Conservation (phyloP, 2,888 invertebrate genomes). For the Buathra laborator region DNA sequence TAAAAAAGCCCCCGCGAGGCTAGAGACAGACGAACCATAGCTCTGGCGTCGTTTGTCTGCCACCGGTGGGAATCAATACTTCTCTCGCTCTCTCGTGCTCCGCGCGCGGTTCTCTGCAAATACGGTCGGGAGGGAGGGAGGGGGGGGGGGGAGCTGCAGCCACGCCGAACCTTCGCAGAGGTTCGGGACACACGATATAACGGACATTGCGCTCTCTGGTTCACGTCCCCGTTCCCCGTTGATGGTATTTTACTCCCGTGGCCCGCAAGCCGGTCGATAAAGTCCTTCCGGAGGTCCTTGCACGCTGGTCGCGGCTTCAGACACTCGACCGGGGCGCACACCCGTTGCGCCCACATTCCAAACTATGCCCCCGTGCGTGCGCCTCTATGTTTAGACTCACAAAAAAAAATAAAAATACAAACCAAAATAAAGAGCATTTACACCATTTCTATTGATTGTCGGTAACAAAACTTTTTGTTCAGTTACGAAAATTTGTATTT, state of each 20-base stretch:
- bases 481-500: neutral
- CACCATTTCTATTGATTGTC: neutral
- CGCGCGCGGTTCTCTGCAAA: slow-evolving; percentile 36
- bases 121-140: neutral
- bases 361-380: neutral
- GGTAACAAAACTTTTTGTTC: neutral
- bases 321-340: neutral
- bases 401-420: neutral
- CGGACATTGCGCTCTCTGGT: slow-evolving; percentile 59
- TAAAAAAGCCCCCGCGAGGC: neutral
- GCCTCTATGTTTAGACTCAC: neutral
- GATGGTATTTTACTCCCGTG: slow-evolving; percentile 15
- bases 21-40: neutral
- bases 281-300: slow-evolving; percentile 56
- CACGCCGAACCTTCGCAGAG: slow-evolving; percentile 67
- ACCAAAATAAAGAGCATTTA: neutral
- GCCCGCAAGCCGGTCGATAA: slow-evolving; percentile 37
- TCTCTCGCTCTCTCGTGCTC: slow-evolving; percentile 52
- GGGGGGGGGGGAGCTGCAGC: slow-evolving; percentile 32
- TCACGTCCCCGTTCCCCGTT: slow-evolving; percentile 10
- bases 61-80: slow-evolving; percentile 59
- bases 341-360: neutral
- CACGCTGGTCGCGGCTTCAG: slow-evolving; percentile 6
- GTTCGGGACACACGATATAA: slow-evolving; percentile 66
- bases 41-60: slow-evolving; percentile 50